These are phyloP conservation scores for Brachionus asplanchnoidis DNA, from an alignment of 1,140 invertebrate genomes.

Conservation along the genomic window DNA sequence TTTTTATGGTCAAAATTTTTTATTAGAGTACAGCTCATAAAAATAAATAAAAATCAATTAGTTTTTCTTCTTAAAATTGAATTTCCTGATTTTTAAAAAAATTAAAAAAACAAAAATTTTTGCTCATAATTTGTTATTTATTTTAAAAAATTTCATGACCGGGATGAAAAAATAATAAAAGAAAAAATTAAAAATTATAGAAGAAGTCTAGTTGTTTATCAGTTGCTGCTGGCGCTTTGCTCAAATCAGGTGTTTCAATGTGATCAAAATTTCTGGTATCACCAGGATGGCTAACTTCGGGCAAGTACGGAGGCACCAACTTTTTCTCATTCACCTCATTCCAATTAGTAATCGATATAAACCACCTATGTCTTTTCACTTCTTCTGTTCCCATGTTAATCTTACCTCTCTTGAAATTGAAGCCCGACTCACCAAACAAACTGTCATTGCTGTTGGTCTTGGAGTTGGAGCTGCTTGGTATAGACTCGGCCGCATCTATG, in stretches of 20 bases:
- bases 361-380: constrained; percentile 33
- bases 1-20: too few relatives aligned
- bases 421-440: not conserved
- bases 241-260: constrained; percentile 22
- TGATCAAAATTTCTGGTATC: constrained; percentile 40
- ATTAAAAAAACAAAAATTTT: too few relatives aligned
- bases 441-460: constrained; percentile 17
- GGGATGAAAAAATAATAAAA: not conserved
- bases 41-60: too few relatives aligned
- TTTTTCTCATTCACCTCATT: constrained; percentile 10
- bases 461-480: not conserved
- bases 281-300: not conserved
- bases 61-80: too few relatives aligned
- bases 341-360: constrained; percentile 7
- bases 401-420: not conserved
- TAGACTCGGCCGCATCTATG: not conserved
- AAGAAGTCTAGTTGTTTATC: constrained; percentile 26
- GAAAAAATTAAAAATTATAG: constrained; percentile 6
- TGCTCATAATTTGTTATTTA: not conserved
- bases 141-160: not conserved
- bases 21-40: too few relatives aligned
- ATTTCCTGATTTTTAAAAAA: too few relatives aligned
- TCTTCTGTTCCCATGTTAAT: constrained; percentile 31
- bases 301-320: constrained; percentile 18
- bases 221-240: not conserved